Evolutionary conservation across 2,113 vertebrate species (phyloP).

Genomic region (Bungarus multicinctus): DNA sequence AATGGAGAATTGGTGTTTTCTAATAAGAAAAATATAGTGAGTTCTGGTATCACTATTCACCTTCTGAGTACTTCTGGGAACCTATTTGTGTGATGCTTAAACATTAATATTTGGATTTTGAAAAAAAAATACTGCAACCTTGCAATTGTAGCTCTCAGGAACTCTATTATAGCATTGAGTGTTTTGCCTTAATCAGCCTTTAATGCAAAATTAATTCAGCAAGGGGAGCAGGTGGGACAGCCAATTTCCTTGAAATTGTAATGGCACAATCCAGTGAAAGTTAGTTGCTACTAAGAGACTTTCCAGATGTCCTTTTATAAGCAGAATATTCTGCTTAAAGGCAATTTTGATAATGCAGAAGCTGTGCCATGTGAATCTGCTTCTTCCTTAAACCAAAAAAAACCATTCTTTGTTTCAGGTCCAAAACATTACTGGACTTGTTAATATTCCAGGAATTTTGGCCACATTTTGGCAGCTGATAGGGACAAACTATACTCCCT

Average conservation of each 20-base stretch:
- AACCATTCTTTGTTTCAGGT: background rate
- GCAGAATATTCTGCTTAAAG: background rate
- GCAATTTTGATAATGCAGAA: background rate
- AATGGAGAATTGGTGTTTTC: conserved; percentile 59
- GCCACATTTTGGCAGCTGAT: background rate
- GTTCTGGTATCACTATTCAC: conserved; percentile 43
- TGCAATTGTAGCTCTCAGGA: background rate
- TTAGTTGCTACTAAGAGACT: background rate
- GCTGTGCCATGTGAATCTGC: background rate
- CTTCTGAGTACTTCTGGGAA: conserved; percentile 47
- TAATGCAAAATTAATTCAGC: background rate
- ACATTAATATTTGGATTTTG: conserved; percentile 6
- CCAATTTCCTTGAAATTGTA: background rate
- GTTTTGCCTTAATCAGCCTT: fast-evolving
- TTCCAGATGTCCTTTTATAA: background rate
- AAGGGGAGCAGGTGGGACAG: background rate
- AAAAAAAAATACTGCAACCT: background rate
- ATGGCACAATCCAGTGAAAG: background rate
- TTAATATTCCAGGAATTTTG: background rate
- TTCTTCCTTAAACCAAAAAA: background rate
- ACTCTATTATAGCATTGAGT: background rate
- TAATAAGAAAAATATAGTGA: conserved; percentile 58
- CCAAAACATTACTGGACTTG: background rate
- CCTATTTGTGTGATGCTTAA: conserved; percentile 17
- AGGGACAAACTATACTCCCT: background rate